Conservation (phyloP, 2,888 invertebrate genomes). For the Agonopterix arenella region DNA sequence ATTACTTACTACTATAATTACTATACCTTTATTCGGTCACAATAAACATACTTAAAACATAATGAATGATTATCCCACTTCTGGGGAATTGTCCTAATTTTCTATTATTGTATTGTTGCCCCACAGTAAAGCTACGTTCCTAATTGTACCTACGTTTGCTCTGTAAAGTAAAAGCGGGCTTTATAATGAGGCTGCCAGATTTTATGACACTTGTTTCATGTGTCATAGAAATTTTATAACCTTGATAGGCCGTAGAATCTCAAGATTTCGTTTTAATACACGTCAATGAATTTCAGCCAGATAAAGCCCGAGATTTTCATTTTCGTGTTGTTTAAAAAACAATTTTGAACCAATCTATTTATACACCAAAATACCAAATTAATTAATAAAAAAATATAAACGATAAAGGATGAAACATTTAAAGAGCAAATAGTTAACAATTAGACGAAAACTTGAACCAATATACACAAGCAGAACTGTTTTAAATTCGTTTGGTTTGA, state of each 20-base stretch:
- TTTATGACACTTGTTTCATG: constrained; percentile 14
- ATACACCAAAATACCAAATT: no score
- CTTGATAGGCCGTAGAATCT: not conserved
- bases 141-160: constrained; percentile 6
- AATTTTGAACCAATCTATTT: not conserved
- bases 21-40: not conserved
- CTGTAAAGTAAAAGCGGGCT: constrained; percentile 13
- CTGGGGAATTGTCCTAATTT: not conserved
- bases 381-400: no score
- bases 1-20: not conserved
- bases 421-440: no score
- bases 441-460: no score
- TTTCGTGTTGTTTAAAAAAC: not conserved
- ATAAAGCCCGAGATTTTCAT: no score
- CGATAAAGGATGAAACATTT: no score
- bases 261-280: no score
- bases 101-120: not conserved
- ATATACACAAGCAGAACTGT: no score
- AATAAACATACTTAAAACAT: not conserved
- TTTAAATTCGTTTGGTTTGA: no score
- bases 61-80: not conserved
- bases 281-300: no score
- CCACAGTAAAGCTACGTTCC: not conserved
- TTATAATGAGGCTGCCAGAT: constrained; percentile 19
- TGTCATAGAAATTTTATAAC: constrained; percentile 5